Conservation (phyloP, 2,888 invertebrate species). For the Petrolisthes manimaculis region DNA sequence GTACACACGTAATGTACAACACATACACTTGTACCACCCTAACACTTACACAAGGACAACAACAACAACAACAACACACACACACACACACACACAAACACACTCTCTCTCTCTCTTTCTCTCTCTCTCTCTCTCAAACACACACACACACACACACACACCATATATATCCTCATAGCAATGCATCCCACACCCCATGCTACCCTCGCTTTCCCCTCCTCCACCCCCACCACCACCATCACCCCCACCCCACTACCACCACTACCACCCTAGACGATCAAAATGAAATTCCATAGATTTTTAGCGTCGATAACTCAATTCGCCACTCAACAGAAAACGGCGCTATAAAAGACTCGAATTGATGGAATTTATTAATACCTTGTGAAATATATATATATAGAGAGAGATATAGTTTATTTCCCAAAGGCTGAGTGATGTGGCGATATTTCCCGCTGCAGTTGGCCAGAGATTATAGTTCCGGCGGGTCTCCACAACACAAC, state of each 20-base stretch:
- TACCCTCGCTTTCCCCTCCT: neutral
- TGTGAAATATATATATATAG: neutral
- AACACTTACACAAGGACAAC: too few species aligned
- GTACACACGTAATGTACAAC: too few species aligned
- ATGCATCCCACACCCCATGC: neutral
- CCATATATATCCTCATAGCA: neutral
- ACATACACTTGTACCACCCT: too few species aligned
- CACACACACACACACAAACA: too few species aligned
- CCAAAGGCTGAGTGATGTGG: neutral
- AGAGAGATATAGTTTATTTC: neutral
- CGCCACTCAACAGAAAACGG: slow-evolving; percentile 7
- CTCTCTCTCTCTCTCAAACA: neutral
- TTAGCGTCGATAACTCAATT: neutral
- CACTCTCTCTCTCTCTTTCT: too few species aligned
- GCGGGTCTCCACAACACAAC: too few species aligned
- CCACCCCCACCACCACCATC: neutral
- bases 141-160: neutral
- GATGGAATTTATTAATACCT: slow-evolving; percentile 9
- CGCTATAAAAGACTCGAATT: neutral
- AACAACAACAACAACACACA: too few species aligned
- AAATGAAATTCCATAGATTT: neutral
- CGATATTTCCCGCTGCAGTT: neutral
- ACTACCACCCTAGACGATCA: neutral
- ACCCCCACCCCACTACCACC: neutral
- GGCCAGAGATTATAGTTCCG: neutral